Evolutionary conservation across 2,113 vertebrate genomes (phyloP), one percentile per base, ranked within the genome.

Genomic region (Suncus etruscus): DNA sequence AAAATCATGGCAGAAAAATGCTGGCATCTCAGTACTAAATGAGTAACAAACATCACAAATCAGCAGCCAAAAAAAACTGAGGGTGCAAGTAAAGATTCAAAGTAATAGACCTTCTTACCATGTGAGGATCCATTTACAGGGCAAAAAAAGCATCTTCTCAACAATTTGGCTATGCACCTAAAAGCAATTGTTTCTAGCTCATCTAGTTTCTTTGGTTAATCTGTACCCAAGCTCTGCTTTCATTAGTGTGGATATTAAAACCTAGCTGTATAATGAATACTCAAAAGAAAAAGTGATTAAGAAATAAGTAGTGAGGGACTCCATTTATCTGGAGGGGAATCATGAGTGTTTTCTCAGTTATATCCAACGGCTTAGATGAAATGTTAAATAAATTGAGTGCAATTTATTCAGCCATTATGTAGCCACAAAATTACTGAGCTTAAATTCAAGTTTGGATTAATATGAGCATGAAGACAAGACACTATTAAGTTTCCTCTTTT

Each of bases 361-460:
- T 78, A 16, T 22, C 51, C 63, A 78, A 91, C 82, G n/a, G 47
- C 83, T 45, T 29, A 91, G 32, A 61, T 31, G 94, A 95, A 90
- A 39, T n/a, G 79, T 8, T 75, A 66, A 75, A 65, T 70, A 74
- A 83, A 87, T 12, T 39, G 70, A 86, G 93, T 94, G 91, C 80
- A 88, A 12, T 72, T 94, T 87, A 89, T 86, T 25, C 83, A 73
- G 16, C 61, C 54, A 58, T 54, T 79, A 65, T 72, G 88, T 47
- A 96, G 91, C 32, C 91, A 76, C 16, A 74, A 91, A 89, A 92
- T 48, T 47, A 81, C 87, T 68, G 0, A 91, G 10, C 61, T 39
- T 18, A 76, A 45, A 11, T 70, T 14, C 6, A 27, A 86, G 94
- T 88, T 95, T 96, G 94, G 92, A 90, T 93, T 93, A 50, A 91